Evolutionary conservation across 37 sponge, comb jelly and placozoan species (phyloP).

Genomic region (Cliona cf. orientalis): DNA sequence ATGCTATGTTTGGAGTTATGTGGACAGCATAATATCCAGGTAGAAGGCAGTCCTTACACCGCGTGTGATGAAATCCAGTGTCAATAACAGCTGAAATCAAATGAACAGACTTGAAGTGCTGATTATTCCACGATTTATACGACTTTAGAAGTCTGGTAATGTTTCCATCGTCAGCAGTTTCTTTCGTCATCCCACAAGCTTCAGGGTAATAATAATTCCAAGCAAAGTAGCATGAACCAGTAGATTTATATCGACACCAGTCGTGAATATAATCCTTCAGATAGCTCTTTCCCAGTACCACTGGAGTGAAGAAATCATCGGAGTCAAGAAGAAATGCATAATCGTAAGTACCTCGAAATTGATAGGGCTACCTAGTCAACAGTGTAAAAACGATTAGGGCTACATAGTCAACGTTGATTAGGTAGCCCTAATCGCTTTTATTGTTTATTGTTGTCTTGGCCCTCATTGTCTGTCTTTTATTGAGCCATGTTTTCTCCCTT

Average conservation of each 20-base stretch:
- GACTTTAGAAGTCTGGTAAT: background rate
- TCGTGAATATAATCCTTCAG: conserved; percentile 2
- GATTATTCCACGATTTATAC: background rate
- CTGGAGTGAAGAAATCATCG: conserved; percentile 35
- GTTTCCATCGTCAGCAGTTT: background rate
- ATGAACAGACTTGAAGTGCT: conserved; percentile 16
- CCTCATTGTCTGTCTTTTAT: too few relatives aligned
- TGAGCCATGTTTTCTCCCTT: too few relatives aligned
- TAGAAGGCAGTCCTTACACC: background rate
- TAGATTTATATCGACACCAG: background rate
- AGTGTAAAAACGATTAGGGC: too few relatives aligned
- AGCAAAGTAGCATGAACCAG: conserved; percentile 2
- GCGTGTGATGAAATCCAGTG: conserved; percentile 3
- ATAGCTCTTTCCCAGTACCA: background rate
- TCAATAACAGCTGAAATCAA: conserved; percentile 1
- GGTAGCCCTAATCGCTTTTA: too few relatives aligned
- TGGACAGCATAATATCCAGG: background rate
- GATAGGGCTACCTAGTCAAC: too few relatives aligned
- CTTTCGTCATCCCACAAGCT: background rate
- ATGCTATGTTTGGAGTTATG: background rate
- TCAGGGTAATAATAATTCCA: conserved; percentile 13
- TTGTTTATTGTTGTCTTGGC: too few relatives aligned
- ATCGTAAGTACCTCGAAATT: conserved; percentile 23
- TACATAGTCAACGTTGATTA: too few relatives aligned
- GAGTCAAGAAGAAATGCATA: conserved; percentile 3